Base-by-base conservation (phyloP, 2,888 invertebrate genomes). In the Cerastis rubricosa region DNA sequence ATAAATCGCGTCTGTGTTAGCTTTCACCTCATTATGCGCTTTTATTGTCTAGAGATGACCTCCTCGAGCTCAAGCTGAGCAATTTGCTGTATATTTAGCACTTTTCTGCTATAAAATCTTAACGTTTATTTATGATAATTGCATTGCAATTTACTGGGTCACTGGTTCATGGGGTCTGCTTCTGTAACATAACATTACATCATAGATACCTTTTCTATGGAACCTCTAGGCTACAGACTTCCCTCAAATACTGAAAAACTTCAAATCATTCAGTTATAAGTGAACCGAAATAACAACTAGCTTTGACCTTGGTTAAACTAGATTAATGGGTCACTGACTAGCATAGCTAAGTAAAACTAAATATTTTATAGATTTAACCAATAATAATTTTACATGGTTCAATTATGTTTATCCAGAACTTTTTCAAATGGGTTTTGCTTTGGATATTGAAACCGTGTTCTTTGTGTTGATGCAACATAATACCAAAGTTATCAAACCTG, bases 11-110 rank as follows among this genome's bases (percentile, higher is more conserved):
- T 76, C 73, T 76, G 61, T 51, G 65, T 47, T 66, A 70, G 87
- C 87, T 87, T 87, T 87, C 87, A 84, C 87, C 74, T 79, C 67
- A 77, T 74, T 83, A 86, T 54, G 67, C 67, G 47, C 68, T 57
- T 81, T 74, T 80, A 68, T 65, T 65, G 75, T 69, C 43, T 29
- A 11, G 59, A 78, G 29, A 74, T 74, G 70, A 73, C 54, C 72
- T 57, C 47, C 59, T 71, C 47, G 2, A 40, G 49, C 45, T 61
- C 12, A 63, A 40, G 49, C 22, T 40, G 49, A 22, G 5, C 22
- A 54, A 69, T 68, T 59, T 77, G 5, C 22, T 64, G 47, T 61
- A 67, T 69, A 72, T 76, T 64, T 74, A 51, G 29, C 29, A 65
- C 22, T 43, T 29, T 68, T 69, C 7, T 65, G 59, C 2, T 25